These are phyloP conservation scores for Pocillopora damicornis DNA, from an alignment of 64 coral and sea anemone genomes.

Conservation along the genomic window DNA sequence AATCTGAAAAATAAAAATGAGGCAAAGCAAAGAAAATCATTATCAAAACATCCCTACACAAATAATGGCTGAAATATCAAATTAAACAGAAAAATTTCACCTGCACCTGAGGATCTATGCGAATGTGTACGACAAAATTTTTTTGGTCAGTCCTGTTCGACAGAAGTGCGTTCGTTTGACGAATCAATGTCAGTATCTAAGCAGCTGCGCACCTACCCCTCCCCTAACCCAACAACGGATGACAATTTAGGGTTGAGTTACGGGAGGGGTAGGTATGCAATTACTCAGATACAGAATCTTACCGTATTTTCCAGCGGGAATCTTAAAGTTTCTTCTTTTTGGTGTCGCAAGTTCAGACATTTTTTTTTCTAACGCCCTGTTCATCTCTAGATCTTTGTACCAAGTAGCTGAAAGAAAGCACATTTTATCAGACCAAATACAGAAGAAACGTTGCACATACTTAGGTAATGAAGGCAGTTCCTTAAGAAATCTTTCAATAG, in stretches of 20 bases:
- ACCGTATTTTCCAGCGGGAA: slow-evolving; percentile 58
- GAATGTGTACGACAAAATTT: too few species aligned
- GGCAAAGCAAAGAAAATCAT: neutral
- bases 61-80: too few species aligned
- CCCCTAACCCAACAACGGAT: too few species aligned
- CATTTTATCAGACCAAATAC: neutral
- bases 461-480: too few species aligned
- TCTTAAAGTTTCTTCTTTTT: slow-evolving; percentile 39
- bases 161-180: too few species aligned
- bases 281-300: neutral
- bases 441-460: neutral
- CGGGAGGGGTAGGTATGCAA: neutral
- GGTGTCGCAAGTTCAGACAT: slow-evolving; percentile 28
- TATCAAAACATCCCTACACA: too few species aligned
- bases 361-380: slow-evolving; percentile 38
- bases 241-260: too few species aligned
- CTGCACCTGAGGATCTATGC: too few species aligned
- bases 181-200: too few species aligned
- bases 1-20: slow-evolving; percentile 9
- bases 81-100: too few species aligned
- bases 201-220: too few species aligned
- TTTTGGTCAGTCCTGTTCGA: too few species aligned
- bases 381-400: slow-evolving; percentile 63
- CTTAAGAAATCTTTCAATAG: neutral
- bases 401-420: neutral